Conservation (phyloP, 2,888 invertebrate genomes). For the Caradrina kadenii region DNA sequence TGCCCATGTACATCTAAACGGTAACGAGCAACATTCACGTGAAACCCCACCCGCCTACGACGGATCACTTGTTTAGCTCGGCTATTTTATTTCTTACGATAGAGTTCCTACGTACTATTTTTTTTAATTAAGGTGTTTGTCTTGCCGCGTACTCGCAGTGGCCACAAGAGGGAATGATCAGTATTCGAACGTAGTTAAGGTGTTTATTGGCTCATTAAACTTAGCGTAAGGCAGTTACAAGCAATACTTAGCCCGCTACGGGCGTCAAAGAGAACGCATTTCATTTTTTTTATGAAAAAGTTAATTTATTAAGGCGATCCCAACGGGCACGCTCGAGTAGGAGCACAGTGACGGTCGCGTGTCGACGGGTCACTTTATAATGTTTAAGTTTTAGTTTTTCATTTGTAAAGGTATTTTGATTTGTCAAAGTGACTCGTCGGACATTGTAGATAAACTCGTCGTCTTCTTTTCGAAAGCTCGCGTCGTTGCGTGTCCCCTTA, state of each 20-base stretch:
- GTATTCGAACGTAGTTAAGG: slow-evolving; percentile 76
- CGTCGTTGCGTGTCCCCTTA: slow-evolving; percentile 65
- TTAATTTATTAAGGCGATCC: slow-evolving; percentile 66
- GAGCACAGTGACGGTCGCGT: slow-evolving; percentile 48
- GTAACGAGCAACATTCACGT: slow-evolving; percentile 48
- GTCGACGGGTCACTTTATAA: slow-evolving; percentile 35
- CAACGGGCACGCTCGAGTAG: slow-evolving; percentile 54
- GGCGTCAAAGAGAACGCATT: slow-evolving; percentile 88
- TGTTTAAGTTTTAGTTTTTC: slow-evolving; percentile 21
- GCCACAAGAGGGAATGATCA: slow-evolving; percentile 73
- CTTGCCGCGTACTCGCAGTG: slow-evolving; percentile 77
- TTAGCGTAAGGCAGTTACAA: slow-evolving; percentile 77
- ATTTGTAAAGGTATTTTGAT: slow-evolving; percentile 45
- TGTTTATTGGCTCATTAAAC: slow-evolving; percentile 75
- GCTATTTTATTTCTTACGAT: slow-evolving; percentile 67
- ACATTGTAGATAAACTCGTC: slow-evolving; percentile 40
- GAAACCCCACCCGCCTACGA: slow-evolving; percentile 73
- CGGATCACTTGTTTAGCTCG: slow-evolving; percentile 71
- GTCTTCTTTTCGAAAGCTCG: slow-evolving; percentile 50
- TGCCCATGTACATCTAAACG: slow-evolving; percentile 97
- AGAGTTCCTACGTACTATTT: slow-evolving; percentile 79
- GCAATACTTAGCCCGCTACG: slow-evolving; percentile 76
- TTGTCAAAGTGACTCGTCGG: slow-evolving; percentile 46
- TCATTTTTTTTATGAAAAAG: slow-evolving; percentile 73
- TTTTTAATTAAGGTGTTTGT: slow-evolving; percentile 69